Evolutionary conservation across 2,888 invertebrate species (phyloP), one percentile per base, ranked within the genome.

Genomic region (Lysandra bellargus): DNA sequence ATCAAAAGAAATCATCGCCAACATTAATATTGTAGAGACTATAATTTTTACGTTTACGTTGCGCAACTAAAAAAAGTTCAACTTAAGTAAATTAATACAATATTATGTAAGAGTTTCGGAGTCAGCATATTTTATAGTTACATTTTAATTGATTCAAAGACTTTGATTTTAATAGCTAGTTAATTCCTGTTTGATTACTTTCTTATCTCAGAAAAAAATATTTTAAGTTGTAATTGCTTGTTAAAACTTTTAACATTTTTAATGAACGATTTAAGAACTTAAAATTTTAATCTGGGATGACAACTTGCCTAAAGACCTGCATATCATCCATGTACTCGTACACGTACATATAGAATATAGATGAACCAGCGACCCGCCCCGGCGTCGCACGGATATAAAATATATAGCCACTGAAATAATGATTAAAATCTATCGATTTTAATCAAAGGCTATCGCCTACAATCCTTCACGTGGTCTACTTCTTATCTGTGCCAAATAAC

Each of bases 1-100:
- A 69, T 69, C 69, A 4, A 69, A 69, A 69, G 69, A 69, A 69
- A 37, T 69, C 14, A 37, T 69, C 69, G 69, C 69, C 69, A 69
- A 33, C 69, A 69, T 69, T 69, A 69, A 37, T 69, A 69, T 69
- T 33, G 33, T 69, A 33, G 69, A 69, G 14, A 37, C 33, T 69
- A 33, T 69, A 33, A 33, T 69, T 69, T 69, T 37, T 37, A 69
- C 23, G 23, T 23, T 23, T 69, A 14, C 12, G 69, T 69, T 37
- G 69, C 69, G 69, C 5, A 69, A 69, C 33, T 4, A 7, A 64
- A 64, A 61, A 30, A 64, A 69, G 69, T 69, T 37, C 17, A 69
- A 69, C 33, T 33, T 17, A 37, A 69, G 69, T 69, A 69, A 69
- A 69, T 69, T 69, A 69, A 69, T 69, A 69, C 69, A 69, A 14